Evolutionary conservation across 2,113 vertebrate genomes (phyloP).

Genomic region (Cyprichromis sp.): DNA sequence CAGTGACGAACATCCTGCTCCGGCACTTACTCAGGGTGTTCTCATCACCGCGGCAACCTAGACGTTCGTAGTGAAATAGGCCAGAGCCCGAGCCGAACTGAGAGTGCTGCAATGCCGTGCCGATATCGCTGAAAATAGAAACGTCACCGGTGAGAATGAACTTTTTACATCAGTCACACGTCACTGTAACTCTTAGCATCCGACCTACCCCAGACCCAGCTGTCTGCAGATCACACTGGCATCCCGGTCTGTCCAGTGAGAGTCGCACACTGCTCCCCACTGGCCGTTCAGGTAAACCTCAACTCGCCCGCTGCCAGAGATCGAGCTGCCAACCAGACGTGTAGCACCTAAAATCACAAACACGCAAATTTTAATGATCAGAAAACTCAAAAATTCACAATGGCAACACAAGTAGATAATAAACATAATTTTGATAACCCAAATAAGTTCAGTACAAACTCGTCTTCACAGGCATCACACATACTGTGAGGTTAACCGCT

Average conservation of each 20-base stretch:
- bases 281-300: constrained; percentile 80
- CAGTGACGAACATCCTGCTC: constrained; percentile 72
- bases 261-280: constrained; percentile 84
- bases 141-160: not conserved
- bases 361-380: not conserved
- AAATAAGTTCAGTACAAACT: not conserved
- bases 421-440: not conserved
- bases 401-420: not conserved
- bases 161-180: not conserved
- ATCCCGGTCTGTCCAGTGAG: constrained; percentile 81
- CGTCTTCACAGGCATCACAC: not conserved
- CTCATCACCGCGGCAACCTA: constrained; percentile 85
- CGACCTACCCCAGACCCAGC: constrained; percentile 76
- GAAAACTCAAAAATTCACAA: not conserved
- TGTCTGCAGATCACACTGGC: constrained; percentile 87
- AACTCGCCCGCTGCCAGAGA: constrained; percentile 64
- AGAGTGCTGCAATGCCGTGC: constrained; percentile 70
- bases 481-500: not conserved
- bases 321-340: constrained; percentile 71
- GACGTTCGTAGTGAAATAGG: constrained; percentile 77
- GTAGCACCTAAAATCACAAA: constrained; percentile 67
- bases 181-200: not conserved
- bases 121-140: constrained; percentile 71
- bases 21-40: constrained; percentile 74
- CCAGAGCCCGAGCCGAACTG: constrained; percentile 66